Evolutionary conservation across 2,113 vertebrate genomes (phyloP), one percentile per base, ranked within the genome.

Genomic region (Nothobranchius kuhntae): DNA sequence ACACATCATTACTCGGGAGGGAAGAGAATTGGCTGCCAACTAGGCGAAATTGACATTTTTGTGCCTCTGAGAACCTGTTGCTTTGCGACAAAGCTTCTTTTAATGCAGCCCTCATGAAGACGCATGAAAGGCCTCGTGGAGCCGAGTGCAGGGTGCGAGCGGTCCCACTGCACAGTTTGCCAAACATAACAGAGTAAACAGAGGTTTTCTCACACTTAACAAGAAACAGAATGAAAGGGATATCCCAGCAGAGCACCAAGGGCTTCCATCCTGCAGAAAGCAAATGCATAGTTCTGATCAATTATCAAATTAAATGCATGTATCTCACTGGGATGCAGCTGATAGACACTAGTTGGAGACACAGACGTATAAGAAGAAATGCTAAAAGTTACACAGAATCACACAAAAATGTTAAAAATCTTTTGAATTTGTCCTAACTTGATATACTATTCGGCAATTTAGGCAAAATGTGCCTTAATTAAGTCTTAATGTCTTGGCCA

Each of bases 31-130:
- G 86, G 90, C 82, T 67, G 75, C 76, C 71, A 14, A 87, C 80
- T 79, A 85, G 87, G 79, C 83, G 80, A 85, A 91, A 86, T 85
- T 88, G 92, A 92, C 88, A 94, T 95, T 94, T 94, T 94, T 95
- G 71, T 77, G 80, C 84, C 78, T 81, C 80, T 82, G 81, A 89
- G 91, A 93, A 90, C n/a, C 89, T 81, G 94, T 94, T 95, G 93
- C 94, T 93, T 90, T 94, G 94, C 93, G 89, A 94, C 94, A 93
- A 93, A 93, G 92, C 56, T 81, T 71, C 92, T 94, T 94, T 93
- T 89, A 90, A 91, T 93, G 90, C 81, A 65, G 60, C 82, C 50
- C 84, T 73, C 77, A 92, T 84, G 91, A 77, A 82, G 87, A 86
- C 55, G 65, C 63, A 30, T 91, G 90, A 94, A 93, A 88, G 84